A percentile compares a stretch with the other conserved stretches of the same genome.
Evolutionary conservation across 2,113 vertebrate genomes (phyloP).

Genomic region (Tricholaema leucomelas): DNA sequence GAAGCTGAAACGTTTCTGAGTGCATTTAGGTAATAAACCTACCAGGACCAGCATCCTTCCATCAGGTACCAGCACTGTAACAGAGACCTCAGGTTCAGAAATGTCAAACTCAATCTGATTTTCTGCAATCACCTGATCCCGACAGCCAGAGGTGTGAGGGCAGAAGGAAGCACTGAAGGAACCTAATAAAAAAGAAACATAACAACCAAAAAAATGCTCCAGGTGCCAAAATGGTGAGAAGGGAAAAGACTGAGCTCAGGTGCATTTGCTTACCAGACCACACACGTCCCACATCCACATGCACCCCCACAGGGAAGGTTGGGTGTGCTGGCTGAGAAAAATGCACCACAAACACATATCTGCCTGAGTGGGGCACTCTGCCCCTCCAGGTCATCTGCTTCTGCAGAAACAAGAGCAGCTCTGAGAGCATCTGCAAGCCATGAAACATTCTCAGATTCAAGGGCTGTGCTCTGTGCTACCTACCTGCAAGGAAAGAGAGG

Average conservation of each 20-base stretch:
- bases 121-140: conserved; percentile 77
- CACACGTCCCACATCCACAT: conserved; percentile 68
- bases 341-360: conserved; percentile 83
- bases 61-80: conserved; percentile 82
- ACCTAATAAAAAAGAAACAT: conserved; percentile 66
- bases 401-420: conserved; percentile 69
- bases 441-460: not conserved
- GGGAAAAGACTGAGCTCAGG: not conserved
- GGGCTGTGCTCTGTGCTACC: not conserved
- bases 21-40: conserved; percentile 14
- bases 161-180: conserved; percentile 86
- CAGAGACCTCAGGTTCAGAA: conserved; percentile 66
- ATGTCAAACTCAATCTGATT: conserved; percentile 81
- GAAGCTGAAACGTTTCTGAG: not conserved
- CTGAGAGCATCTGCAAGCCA: not conserved
- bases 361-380: conserved; percentile 73
- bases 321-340: conserved; percentile 83
- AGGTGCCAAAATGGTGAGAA: not conserved
- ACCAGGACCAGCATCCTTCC: conserved; percentile 86
- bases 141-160: conserved; percentile 87
- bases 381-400: conserved; percentile 81
- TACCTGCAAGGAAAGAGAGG: not conserved
- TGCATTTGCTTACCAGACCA: conserved; percentile 80
- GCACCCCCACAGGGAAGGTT: conserved; percentile 79
- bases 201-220: not conserved